These are phyloP conservation scores for Nasonia longicornis DNA, from an alignment of 1,140 invertebrate genomes.

Conservation along the genomic window DNA sequence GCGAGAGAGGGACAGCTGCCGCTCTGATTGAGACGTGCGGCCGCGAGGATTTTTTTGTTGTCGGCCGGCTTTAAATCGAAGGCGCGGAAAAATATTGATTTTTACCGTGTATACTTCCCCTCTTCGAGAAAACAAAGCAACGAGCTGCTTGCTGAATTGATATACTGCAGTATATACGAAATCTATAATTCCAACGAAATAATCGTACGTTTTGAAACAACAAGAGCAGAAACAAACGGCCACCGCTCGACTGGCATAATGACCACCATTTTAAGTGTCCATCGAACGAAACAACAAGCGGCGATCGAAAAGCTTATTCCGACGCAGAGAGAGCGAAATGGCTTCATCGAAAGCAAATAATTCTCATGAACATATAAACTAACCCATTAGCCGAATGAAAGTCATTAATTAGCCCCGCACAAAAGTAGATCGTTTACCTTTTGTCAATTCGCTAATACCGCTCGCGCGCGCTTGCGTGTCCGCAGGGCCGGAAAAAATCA, in stretches of 20 bases:
- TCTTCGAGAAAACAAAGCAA: background rate
- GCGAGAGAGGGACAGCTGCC: constrained; percentile 4
- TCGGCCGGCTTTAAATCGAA: too few relatives aligned
- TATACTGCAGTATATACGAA: too few relatives aligned
- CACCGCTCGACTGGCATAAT: too few relatives aligned
- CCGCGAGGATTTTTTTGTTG: background rate
- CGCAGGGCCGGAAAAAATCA: background rate
- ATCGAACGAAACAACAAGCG: background rate
- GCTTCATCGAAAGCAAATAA: background rate
- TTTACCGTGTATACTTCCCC: too few relatives aligned
- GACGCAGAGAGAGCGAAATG: background rate
- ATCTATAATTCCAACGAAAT: too few relatives aligned
- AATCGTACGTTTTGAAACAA: too few relatives aligned
- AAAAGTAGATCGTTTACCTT: background rate
- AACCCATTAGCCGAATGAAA: background rate
- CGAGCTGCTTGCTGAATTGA: background rate
- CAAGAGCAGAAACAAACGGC: too few relatives aligned
- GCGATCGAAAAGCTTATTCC: background rate
- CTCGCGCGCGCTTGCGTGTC: background rate
- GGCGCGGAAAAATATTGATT: too few relatives aligned
- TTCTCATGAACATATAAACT: background rate
- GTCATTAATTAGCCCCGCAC: background rate
- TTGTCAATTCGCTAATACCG: background rate
- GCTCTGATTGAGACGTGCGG: background rate
- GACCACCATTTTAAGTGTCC: background rate